Base-by-base conservation (phyloP, 2,113 vertebrate genomes). In the Ariopsis seemanni region DNA sequence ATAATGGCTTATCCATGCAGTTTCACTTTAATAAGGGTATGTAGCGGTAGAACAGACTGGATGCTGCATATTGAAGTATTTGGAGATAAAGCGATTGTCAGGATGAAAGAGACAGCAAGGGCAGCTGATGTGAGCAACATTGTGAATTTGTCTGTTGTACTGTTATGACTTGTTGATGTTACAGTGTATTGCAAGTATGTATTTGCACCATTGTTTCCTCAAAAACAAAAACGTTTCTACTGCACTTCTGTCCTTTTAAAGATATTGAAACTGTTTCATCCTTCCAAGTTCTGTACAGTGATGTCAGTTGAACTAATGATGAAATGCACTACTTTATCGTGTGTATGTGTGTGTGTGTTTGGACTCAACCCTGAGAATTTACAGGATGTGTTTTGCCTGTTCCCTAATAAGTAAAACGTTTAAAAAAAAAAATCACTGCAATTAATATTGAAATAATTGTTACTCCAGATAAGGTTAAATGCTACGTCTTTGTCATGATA, bases 141-240 rank as follows among this genome's bases (percentile, higher is more conserved):
- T 78, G 85, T 90, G 86, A 90, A 90, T 81, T 84, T 85, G 83
- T 90, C 69, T 87, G 90, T 89, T 90, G 83, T 85, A 69, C 81
- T 87, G 85, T 89, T 90, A 87, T 75, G 80, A 84, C 82, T 84
- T 84, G 84, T 84, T 42, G 11, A 84, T 86, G 78, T 90, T 89
- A 83, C 81, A 87, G 78, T 89, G 82, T 85, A 55, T 89, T 88
- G 69, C 60, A 27, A 79, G 86, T 30, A 86, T 30, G 48, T 84
- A 80, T 88, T 88, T 88, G 89, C 87, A 90, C 77, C 83, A 72
- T 34, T 60, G 55, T 88, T 88, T 86, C 67, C 8, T 89, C 1
- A 57, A 63, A 42, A 42, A 42, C 42, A 72, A 78, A 80, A 34
- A 83, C 48, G 55, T 78, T 55, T 62, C 34, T 42, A 74, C 81